Base-by-base conservation (phyloP, 2,888 invertebrate species). In the Hyppa rectilinea region DNA sequence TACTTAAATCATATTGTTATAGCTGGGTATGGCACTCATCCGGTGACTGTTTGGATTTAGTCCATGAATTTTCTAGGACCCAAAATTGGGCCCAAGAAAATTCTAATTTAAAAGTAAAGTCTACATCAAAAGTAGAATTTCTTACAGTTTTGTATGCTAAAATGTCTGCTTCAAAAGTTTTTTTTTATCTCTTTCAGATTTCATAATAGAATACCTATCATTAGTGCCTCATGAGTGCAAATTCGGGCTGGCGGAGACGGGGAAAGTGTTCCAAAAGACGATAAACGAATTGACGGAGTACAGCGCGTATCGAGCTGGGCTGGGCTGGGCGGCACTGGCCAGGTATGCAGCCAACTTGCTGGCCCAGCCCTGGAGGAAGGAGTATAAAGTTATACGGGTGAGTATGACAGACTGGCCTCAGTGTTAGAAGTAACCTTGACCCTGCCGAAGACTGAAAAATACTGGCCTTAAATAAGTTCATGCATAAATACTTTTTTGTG, bases 321-420 rank as follows among this genome's bases (percentile, higher is more conserved):
- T 97, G 58, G 98, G 98, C 20, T 99, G 98, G 97, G 97, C 98
- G 85, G 97, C 98, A 43, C 96, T 99, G 80, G 98, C 98, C 73
- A 96, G 98, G 81, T 99, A 99, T 91, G 98, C 98, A 3, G 97
- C 97, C 69, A 98, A 99, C 93, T 95, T 99, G 75, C 95, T 98
- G 64, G 97, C 97, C 20, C 98, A 98, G 90, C 98, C 98, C 6
- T 99, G 99, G 99, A 95, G 99, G 82, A 98, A 97, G 90, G 99
- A 99, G 91, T 99, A 98, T 90, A 96, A 97, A 84, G 96, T 97
- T 75, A 97, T 99, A 76, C 97, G 98, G 96, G 98, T 98, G 89
- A 91, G 92, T 84, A n/a, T 0, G 0, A 17, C 0, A 2, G 23
- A 40, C 9, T 20, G 34, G 31, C 53, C n/a, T 67, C n/a, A 1